These are phyloP conservation scores for Brachyopa scutellaris DNA, from an alignment of 2,888 invertebrate genomes.

Conservation along the genomic window DNA sequence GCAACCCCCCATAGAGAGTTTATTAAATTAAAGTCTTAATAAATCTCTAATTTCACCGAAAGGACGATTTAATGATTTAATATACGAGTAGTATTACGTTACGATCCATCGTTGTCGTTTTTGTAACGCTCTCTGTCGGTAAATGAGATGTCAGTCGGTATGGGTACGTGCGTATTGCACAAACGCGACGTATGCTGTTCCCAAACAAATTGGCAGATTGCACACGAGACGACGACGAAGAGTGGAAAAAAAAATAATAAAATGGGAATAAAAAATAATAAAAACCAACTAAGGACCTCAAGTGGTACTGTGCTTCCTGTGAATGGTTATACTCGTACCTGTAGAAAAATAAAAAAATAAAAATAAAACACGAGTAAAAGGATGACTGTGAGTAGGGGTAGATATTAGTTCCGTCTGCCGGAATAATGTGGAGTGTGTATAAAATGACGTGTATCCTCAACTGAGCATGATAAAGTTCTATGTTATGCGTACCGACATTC, in stretches of 20 bases:
- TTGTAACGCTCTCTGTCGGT: background rate
- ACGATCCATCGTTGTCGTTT: background rate
- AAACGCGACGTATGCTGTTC: slow-evolving; percentile 16
- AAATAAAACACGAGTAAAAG: slow-evolving; percentile 1
- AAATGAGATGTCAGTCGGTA: background rate
- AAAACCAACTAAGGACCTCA: slow-evolving; percentile 23
- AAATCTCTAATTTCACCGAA: slow-evolving; percentile 29
- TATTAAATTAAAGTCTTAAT: slow-evolving; percentile 52
- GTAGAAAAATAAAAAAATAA: no score
- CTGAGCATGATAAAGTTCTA: slow-evolving; percentile 37
- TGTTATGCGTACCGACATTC: slow-evolving; percentile 41
- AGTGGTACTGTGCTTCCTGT: slow-evolving; percentile 21
- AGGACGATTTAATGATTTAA: slow-evolving; percentile 58
- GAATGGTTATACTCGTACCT: slow-evolving; percentile 7
- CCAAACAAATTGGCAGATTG: slow-evolving; percentile 51
- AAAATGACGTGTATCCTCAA: slow-evolving; percentile 38
- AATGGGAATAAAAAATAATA: background rate
- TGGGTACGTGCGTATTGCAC: slow-evolving; percentile 49
- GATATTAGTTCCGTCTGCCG: slow-evolving; percentile 14
- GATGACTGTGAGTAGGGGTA: slow-evolving; percentile 12
- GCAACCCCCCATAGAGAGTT: background rate
- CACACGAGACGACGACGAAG: slow-evolving; percentile 13
- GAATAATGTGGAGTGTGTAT: slow-evolving; percentile 24
- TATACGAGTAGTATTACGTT: slow-evolving; percentile 11
- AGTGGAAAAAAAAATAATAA: background rate